A percentile compares a stretch with the other conserved stretches of the same genome.
Evolutionary conservation across 2,113 vertebrate species (phyloP).

Genomic region (Lethenteron reissneri): DNA sequence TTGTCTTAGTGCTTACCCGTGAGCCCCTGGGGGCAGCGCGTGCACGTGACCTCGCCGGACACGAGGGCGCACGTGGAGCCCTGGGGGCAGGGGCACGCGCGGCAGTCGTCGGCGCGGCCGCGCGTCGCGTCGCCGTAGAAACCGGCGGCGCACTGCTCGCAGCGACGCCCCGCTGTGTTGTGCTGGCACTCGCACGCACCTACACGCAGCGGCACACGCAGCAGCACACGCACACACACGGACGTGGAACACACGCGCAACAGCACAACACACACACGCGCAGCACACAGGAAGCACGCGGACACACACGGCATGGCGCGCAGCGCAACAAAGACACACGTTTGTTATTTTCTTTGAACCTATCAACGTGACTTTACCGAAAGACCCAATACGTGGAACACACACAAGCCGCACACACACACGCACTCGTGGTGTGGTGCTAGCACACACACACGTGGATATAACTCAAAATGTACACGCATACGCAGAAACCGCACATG

Average conservation of each 20-base stretch:
- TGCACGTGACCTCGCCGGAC: constrained; percentile 50
- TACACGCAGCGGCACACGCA: constrained; percentile 14
- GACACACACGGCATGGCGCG: too few species aligned
- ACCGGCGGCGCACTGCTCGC: constrained; percentile 46
- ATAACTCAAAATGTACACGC: background rate
- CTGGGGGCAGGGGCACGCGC: constrained; percentile 52
- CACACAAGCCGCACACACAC: background rate
- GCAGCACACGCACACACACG: background rate
- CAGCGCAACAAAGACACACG: too few species aligned
- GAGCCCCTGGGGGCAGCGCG: constrained; percentile 45
- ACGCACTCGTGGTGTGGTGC: background rate
- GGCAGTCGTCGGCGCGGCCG: constrained; percentile 35
- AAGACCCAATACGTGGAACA: too few species aligned
- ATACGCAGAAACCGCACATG: background rate
- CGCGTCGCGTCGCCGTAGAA: constrained; percentile 50
- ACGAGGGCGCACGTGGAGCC: constrained; percentile 31
- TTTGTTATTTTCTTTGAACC: too few species aligned
- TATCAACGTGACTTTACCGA: too few species aligned
- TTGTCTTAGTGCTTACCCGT: constrained; percentile 34
- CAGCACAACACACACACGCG: too few species aligned
- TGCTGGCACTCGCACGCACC: constrained; percentile 47
- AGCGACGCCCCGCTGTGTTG: constrained; percentile 47
- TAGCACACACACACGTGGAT: background rate
- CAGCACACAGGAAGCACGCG: too few species aligned
- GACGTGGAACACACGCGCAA: too few species aligned